Conservation (phyloP, 1,140 invertebrate genomes). For the Parapsyche elsis region DNA sequence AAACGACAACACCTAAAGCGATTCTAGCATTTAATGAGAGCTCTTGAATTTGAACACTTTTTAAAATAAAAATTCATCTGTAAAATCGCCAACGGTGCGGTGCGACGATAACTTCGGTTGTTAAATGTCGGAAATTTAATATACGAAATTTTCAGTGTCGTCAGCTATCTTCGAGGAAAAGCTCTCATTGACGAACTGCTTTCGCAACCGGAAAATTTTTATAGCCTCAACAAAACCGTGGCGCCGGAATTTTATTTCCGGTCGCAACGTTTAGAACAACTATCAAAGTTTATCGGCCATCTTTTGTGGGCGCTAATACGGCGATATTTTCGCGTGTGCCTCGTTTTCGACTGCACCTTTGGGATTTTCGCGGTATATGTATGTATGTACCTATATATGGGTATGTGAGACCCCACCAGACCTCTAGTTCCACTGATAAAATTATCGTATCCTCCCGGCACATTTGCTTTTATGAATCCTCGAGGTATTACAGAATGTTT, state of each 20-base stretch:
- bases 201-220: no score
- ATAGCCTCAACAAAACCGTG: no score
- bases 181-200: no score
- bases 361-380: background rate
- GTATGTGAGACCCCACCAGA: background rate
- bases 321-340: conserved; percentile 39
- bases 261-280: conserved; percentile 36
- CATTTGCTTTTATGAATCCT: conserved; percentile 54
- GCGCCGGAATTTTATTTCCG: background rate
- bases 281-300: conserved; percentile 52
- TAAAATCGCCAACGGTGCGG: no score
- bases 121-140: no score
- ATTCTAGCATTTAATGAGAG: no score
- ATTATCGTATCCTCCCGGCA: conserved; percentile 54
- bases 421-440: conserved; percentile 43
- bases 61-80: no score
- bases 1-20: no score
- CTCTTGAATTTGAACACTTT: no score
- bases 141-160: no score
- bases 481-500: conserved; percentile 45
- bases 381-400: background rate
- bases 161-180: no score
- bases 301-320: conserved; percentile 45
- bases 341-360: conserved; percentile 26
- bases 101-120: no score